Evolutionary conservation across 1,140 invertebrate genomes (phyloP).

Genomic region (Sesamia nonagrioides): DNA sequence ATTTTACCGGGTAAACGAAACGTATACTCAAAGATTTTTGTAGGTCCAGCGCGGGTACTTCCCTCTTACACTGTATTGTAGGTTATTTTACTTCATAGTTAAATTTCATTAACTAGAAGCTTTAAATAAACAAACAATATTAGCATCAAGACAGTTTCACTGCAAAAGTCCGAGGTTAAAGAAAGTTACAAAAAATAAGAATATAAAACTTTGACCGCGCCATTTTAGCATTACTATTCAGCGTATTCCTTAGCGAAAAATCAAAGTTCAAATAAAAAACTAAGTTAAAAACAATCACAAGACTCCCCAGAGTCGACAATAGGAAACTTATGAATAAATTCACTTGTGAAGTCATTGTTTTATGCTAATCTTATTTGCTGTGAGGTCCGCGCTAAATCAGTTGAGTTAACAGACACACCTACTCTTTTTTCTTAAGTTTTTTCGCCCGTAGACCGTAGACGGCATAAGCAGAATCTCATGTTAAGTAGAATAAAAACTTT

Average conservation of each 20-base stretch:
- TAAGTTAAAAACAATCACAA: slow-evolving; percentile 33
- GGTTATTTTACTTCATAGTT: no score
- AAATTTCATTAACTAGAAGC: background rate
- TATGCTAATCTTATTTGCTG: slow-evolving; percentile 37
- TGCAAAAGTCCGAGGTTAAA: background rate
- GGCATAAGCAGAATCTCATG: no score
- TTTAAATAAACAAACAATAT: background rate
- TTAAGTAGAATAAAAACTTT: no score
- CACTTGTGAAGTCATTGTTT: slow-evolving; percentile 13
- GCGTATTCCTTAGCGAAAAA: background rate
- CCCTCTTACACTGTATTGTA: no score
- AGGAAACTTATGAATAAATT: slow-evolving; percentile 39
- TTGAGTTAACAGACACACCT: slow-evolving; percentile 3
- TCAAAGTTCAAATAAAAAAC: slow-evolving; percentile 30
- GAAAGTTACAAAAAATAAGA: slow-evolving; percentile 1
- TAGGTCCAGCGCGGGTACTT: no score
- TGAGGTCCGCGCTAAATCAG: slow-evolving; percentile 1
- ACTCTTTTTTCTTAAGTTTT: background rate
- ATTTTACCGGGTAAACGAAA: no score
- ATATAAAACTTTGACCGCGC: background rate
- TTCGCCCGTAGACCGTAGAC: background rate
- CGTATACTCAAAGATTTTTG: no score
- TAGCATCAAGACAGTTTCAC: background rate
- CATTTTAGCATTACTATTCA: slow-evolving; percentile 15
- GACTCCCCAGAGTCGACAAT: background rate